A percentile compares a stretch with the other conserved stretches of the same genome.
phyloP scores from a whole-genome alignment of 2,797 vertebrate species.

The Dendrocincla tyrannina region DNA sequence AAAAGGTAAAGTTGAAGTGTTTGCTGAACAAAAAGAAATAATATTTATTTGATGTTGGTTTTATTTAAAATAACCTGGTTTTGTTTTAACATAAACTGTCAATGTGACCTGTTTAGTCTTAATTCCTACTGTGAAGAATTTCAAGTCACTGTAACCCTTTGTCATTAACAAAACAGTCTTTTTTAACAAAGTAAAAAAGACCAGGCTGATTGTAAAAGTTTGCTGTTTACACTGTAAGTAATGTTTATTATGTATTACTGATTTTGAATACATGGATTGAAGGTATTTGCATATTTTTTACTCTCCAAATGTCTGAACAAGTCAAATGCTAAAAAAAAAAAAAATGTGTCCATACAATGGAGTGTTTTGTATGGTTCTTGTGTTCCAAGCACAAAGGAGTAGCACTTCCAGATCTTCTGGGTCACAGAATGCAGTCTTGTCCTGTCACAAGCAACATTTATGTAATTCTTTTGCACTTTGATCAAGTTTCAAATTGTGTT shows the following conservation, averaged over 20 bases:
- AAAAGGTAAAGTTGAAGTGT: background rate
- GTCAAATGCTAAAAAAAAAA: background rate
- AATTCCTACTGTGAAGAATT: background rate
- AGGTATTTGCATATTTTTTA: background rate
- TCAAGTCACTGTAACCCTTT: background rate
- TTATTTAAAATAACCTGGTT: background rate
- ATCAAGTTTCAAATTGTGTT: background rate
- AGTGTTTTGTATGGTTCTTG: background rate
- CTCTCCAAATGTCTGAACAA: background rate
- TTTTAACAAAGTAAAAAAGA: background rate
- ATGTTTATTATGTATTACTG: background rate
- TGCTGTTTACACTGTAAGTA: background rate
- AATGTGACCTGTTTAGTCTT: background rate
- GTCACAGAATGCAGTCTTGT: background rate
- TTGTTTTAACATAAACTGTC: background rate
- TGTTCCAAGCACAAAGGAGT: background rate
- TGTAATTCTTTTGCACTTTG: background rate
- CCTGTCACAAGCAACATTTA: background rate
- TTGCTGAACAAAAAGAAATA: background rate
- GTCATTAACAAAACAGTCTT: background rate
- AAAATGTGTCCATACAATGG: background rate
- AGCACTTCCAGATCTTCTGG: background rate
- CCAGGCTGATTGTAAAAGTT: background rate
- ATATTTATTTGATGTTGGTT: background rate
- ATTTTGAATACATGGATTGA: background rate